These are phyloP conservation scores for Axea sp. DNA, from an alignment of 2,888 invertebrate species.

Conservation along the genomic window DNA sequence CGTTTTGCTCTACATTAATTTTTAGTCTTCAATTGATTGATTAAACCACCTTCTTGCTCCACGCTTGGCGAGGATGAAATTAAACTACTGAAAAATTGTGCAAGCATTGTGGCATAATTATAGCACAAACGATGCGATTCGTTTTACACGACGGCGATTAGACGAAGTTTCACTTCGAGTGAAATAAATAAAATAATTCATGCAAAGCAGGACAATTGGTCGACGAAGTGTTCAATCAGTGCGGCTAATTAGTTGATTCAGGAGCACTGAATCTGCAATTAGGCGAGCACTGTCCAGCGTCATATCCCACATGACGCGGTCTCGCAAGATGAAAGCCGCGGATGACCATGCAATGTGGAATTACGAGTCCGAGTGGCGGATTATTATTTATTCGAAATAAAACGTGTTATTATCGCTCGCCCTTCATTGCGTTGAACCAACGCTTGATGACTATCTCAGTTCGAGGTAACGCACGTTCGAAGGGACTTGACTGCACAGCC, in stretches of 20 bases:
- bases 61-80: no score
- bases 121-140: no score
- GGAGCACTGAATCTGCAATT: slow-evolving; percentile 76
- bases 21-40: no score
- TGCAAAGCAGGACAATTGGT: slow-evolving; percentile 16
- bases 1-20: no score
- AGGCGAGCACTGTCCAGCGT: slow-evolving; percentile 69
- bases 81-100: no score
- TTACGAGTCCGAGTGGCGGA: slow-evolving; percentile 62
- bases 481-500: slow-evolving; percentile 8
- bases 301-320: slow-evolving; percentile 61
- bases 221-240: slow-evolving; percentile 36
- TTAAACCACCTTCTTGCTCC: no score
- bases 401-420: slow-evolving; percentile 63
- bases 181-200: slow-evolving; percentile 20
- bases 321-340: slow-evolving; percentile 63
- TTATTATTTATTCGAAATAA: slow-evolving; percentile 62
- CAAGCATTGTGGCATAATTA: no score
- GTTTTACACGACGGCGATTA: not conserved
- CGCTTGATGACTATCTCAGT: slow-evolving; percentile 52
- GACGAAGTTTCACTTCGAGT: not conserved
- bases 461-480: slow-evolving; percentile 22
- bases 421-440: slow-evolving; percentile 26
- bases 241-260: slow-evolving; percentile 75
- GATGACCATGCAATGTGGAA: slow-evolving; percentile 61